These are phyloP conservation scores for Drosophila teissieri DNA, from an alignment of 1,140 invertebrate genomes.

Conservation along the genomic window DNA sequence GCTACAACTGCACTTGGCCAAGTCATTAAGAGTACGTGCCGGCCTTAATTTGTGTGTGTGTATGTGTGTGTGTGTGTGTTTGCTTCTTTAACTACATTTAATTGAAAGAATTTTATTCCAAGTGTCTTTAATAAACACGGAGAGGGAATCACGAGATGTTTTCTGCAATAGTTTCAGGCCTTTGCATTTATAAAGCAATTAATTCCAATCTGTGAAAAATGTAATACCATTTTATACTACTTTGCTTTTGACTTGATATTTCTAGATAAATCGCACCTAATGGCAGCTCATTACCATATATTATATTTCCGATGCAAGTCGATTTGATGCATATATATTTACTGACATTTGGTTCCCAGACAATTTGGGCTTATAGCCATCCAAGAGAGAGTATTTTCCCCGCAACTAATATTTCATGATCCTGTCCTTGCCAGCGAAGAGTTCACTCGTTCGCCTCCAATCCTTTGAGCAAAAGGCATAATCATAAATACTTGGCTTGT, in stretches of 20 bases:
- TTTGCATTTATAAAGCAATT: neutral
- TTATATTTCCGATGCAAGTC: neutral
- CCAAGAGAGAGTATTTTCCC: neutral
- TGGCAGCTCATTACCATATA: too few species aligned
- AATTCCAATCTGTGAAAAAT: neutral
- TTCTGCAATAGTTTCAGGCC: neutral
- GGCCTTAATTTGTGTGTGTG: slow-evolving; percentile 5
- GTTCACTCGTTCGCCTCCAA: neutral
- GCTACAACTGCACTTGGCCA: slow-evolving; percentile 52
- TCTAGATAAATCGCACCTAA: too few species aligned
- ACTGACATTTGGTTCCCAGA: neutral
- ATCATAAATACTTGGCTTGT: slow-evolving; percentile 59
- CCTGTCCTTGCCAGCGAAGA: slow-evolving; percentile 9
- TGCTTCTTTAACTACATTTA: slow-evolving; percentile 67
- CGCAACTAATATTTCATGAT: slow-evolving; percentile 15
- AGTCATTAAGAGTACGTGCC: slow-evolving; percentile 71
- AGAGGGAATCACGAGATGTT: neutral
- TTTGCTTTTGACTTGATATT: too few species aligned
- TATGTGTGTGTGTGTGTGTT: slow-evolving; percentile 11
- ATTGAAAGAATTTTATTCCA: slow-evolving; percentile 70
- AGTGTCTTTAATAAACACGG: slow-evolving; percentile 61
- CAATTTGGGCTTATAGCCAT: neutral
- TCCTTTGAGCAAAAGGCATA: slow-evolving; percentile 26
- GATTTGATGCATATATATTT: neutral
- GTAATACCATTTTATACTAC: neutral